A percentile compares a stretch with the other conserved stretches of the same genome.
These are phyloP conservation scores for Lanius collurio DNA, from an alignment of 2,113 vertebrate genomes.

Conservation along the genomic window DNA sequence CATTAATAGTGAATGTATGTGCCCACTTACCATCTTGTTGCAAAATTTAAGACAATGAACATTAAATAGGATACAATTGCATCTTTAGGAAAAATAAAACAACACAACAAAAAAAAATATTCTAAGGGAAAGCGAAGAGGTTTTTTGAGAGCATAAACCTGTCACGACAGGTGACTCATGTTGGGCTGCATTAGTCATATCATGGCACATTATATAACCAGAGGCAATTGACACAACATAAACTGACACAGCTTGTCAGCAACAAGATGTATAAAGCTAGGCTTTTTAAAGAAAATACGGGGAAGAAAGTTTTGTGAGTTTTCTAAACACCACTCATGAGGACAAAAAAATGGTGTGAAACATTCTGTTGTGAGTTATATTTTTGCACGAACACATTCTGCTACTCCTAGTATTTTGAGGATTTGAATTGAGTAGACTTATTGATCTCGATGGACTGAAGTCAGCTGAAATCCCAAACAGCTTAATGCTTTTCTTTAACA, in stretches of 20 bases:
- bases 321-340: not conserved
- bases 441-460: not conserved
- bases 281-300: constrained; percentile 31
- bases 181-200: constrained; percentile 52
- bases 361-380: not conserved
- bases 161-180: constrained; percentile 59
- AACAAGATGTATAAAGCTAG: not conserved
- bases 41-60: not conserved
- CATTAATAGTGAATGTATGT: not conserved
- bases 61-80: not conserved
- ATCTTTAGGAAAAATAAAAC: not conserved
- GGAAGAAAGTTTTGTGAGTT: not conserved
- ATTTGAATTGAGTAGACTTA: not conserved
- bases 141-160: not conserved
- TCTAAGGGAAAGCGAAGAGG: not conserved
- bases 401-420: not conserved
- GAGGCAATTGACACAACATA: constrained; percentile 54
- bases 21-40: not conserved
- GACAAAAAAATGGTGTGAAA: not conserved
- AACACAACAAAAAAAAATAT: not conserved
- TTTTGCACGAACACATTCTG: not conserved
- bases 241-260: constrained; percentile 45
- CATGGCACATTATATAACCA: constrained; percentile 41
- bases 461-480: not conserved
- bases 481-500: not conserved